Evolutionary conservation across 2,888 invertebrate species (phyloP).

Genomic region (Serripes groenlandicus): DNA sequence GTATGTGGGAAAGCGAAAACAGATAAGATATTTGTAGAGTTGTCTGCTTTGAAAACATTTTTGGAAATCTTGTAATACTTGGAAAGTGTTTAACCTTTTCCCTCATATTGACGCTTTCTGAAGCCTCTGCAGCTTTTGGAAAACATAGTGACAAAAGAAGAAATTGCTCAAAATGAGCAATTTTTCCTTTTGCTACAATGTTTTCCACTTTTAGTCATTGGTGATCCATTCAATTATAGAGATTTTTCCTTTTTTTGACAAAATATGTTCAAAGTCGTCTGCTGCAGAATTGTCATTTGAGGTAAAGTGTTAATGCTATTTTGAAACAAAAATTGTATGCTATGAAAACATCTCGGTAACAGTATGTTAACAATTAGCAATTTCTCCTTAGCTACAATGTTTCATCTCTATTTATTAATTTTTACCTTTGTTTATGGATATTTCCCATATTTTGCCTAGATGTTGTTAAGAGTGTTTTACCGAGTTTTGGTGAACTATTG

Average conservation of each 20-base stretch:
- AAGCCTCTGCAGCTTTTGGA: background rate
- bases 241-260: background rate
- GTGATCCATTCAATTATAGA: too few relatives aligned
- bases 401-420: too few relatives aligned
- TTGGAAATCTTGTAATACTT: background rate
- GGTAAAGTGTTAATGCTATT: background rate
- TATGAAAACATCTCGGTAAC: too few relatives aligned
- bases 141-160: background rate
- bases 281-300: background rate
- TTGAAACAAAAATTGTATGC: background rate
- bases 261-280: background rate
- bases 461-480: background rate
- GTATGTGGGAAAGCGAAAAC: too few relatives aligned
- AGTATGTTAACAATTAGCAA: too few relatives aligned
- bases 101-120: background rate
- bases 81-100: background rate
- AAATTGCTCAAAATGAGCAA: background rate
- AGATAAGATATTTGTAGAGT: too few relatives aligned
- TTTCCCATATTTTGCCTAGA: background rate
- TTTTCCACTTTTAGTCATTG: background rate
- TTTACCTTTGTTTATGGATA: too few relatives aligned
- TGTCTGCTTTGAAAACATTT: too few relatives aligned
- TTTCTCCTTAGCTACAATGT: too few relatives aligned
- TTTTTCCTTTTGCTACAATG: background rate
- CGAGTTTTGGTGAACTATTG: background rate